These are phyloP conservation scores for Drosophila obscura DNA, from an alignment of 1,140 invertebrate genomes.

Conservation along the genomic window DNA sequence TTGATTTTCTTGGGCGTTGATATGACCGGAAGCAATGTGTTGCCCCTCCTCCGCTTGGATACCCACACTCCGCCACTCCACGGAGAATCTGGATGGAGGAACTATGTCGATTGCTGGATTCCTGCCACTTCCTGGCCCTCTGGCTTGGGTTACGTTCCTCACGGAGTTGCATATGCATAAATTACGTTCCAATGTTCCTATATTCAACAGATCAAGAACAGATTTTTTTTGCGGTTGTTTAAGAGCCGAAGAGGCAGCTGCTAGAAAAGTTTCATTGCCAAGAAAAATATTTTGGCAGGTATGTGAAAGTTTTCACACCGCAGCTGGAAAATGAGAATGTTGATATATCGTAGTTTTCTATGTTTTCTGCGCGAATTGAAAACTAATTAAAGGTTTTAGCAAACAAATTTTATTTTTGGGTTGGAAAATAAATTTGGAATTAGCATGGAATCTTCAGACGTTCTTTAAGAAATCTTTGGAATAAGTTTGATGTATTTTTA, in stretches of 20 bases:
- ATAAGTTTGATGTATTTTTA: too few species aligned
- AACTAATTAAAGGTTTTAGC: neutral
- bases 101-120: constrained; percentile 5
- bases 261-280: too few species aligned
- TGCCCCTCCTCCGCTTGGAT: neutral
- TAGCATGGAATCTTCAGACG: neutral
- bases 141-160: neutral
- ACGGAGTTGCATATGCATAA: constrained; percentile 45
- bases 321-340: neutral
- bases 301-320: too few species aligned
- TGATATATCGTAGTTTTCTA: neutral
- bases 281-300: too few species aligned
- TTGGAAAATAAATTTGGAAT: too few species aligned
- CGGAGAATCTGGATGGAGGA: neutral
- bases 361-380: neutral
- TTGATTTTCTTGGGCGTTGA: constrained; percentile 22
- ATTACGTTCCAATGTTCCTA: constrained; percentile 33
- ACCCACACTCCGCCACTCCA: neutral
- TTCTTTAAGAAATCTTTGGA: neutral
- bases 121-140: neutral
- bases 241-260: too few species aligned
- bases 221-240: too few species aligned
- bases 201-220: constrained; percentile 5
- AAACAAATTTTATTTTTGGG: too few species aligned
- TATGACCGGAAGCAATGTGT: constrained; percentile 59